Conservation (phyloP, 2,113 vertebrate species). For the Nothoprocta pentlandii region DNA sequence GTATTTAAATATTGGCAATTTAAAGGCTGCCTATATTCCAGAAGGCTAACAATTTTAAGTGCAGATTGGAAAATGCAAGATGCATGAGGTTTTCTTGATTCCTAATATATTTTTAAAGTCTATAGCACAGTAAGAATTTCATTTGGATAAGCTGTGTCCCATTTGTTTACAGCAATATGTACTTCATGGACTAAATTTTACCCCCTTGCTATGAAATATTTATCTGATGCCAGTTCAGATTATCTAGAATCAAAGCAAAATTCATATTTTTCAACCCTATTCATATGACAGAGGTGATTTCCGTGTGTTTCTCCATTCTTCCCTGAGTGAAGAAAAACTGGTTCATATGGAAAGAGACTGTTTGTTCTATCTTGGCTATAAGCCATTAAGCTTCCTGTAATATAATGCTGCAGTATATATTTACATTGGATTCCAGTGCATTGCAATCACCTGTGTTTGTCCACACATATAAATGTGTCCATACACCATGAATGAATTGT, state of each 20-base stretch:
- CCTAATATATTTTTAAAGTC: background rate
- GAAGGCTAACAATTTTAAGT: background rate
- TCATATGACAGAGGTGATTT: background rate
- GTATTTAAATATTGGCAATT: background rate
- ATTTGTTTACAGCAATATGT: background rate
- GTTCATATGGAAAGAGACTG: background rate
- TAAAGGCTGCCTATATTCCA: background rate
- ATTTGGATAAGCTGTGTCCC: background rate
- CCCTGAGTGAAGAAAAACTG: background rate
- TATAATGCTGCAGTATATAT: background rate
- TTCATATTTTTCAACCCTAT: background rate
- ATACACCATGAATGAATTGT: background rate
- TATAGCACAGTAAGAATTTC: background rate
- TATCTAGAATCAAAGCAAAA: background rate
- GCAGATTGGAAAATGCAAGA: background rate
- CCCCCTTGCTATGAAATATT: background rate
- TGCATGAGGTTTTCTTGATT: background rate
- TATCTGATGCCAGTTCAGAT: background rate
- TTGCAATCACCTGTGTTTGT: background rate
- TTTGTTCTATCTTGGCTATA: background rate
- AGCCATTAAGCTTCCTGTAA: background rate
- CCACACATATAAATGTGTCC: background rate
- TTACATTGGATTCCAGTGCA: background rate
- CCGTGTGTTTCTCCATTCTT: background rate
- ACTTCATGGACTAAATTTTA: background rate